A percentile compares a stretch with the other conserved stretches of the same genome.
Evolutionary conservation across 2,888 invertebrate genomes (phyloP).

Genomic region (Drosophila rubida): DNA sequence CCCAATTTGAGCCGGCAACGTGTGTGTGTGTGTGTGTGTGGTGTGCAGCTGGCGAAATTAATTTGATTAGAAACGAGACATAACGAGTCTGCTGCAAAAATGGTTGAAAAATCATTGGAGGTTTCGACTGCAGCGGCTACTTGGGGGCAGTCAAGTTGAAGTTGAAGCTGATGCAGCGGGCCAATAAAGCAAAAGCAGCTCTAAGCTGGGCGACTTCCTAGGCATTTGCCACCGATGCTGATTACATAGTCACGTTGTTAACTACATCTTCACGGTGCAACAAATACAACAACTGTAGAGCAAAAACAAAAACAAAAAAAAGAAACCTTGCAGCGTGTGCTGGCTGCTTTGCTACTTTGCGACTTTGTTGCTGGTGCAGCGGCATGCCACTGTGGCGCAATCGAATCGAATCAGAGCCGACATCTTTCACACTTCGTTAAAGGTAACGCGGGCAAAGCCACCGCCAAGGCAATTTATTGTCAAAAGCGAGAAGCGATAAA

Average conservation of each 20-base stretch:
- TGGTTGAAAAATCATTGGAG: conserved; percentile 60
- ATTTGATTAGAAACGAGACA: conserved; percentile 66
- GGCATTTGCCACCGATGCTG: conserved; percentile 56
- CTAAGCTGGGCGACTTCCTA: conserved; percentile 63
- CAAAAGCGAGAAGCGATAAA: conserved; percentile 55
- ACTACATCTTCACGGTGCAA: conserved; percentile 79
- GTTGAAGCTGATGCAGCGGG: conserved; percentile 1
- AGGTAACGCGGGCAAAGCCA: conserved; percentile 67
- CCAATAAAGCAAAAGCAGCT: conserved; percentile 37
- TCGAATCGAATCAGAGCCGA: conserved; percentile 75
- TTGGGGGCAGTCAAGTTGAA: conserved; percentile 12
- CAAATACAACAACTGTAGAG: no score
- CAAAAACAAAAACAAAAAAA: conserved; percentile 5
- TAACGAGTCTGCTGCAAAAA: conserved; percentile 35
- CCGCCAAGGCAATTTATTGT: conserved; percentile 77
- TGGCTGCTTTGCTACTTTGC: conserved; percentile 15
- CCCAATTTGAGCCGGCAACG: conserved; percentile 12
- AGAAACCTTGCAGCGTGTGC: conserved; percentile 67
- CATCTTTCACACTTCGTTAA: conserved; percentile 80
- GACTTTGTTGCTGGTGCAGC: conserved; percentile 12
- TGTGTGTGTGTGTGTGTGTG: conserved; percentile 10
- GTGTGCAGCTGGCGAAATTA: conserved; percentile 68
- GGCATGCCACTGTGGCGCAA: conserved; percentile 74
- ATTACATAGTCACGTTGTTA: conserved; percentile 81
- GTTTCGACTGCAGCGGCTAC: conserved; percentile 19